Evolutionary conservation across 2,113 vertebrate genomes (phyloP), one percentile per base, ranked within the genome.

Genomic region (Circaetus cinerascens): DNA sequence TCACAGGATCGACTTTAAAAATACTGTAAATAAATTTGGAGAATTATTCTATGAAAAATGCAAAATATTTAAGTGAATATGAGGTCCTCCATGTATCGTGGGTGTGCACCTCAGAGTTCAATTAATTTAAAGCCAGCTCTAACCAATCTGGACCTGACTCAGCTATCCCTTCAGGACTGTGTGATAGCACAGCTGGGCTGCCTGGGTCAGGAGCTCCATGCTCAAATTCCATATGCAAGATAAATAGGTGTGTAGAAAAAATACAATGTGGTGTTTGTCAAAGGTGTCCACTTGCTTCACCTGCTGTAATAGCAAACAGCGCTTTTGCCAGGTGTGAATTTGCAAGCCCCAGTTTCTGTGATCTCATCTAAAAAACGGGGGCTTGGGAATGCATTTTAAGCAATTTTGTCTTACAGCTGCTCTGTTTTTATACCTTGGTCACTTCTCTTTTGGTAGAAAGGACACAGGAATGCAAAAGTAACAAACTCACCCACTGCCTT

Each of bases 121-220:
- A 85, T 82, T 85, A 67, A 81, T 95, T 89, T 85, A 53, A 80
- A 94, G 56, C 73, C 84, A 91, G n/a, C 56, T 81, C 80, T 43
- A 66, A 46, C 34, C 53, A n/a, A 51, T 22, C 51, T 75, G 80
- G 93, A 27, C 87, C 92, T 91, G 92, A 93, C 60, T 94, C 92
- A 92, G 88, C 87, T 53, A 4, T 64, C 59, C 72, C 64, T 84
- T 45, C 87, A 77, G 90, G 83, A 19, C 86, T 18, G 50, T 11
- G 57, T 5, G 53, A 66, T 25, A 56, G 80, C 94, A 60, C 89
- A 89, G 80, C 81, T 74, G 84, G 95, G 51, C 62, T 84, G 41
- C 22, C 21, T 29, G 51, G 45, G 41, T 71, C 7, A 8, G 60
- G 94, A 95, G 84, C 76, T 94, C 32, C 5, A 1, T 1, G 11